Evolutionary conservation across 2,888 invertebrate species (phyloP), one percentile per base, ranked within the genome.

Genomic region (Crepidodera aurea): DNA sequence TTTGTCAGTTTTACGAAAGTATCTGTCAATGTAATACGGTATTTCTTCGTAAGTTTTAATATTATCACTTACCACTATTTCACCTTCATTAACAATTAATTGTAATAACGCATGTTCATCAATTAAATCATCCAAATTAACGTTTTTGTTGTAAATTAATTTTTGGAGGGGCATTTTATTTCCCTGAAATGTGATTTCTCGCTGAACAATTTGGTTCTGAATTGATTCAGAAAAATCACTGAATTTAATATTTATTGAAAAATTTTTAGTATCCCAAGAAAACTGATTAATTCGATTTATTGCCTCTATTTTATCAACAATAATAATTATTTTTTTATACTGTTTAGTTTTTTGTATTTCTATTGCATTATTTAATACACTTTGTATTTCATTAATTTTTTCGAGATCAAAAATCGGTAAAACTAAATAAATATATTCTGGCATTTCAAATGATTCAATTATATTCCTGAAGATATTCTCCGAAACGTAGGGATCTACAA

Each of bases 171-270:
- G 16, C n/a, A 32, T n/a, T 29, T 29, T n/a, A 10, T 29, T 18
- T 6, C 44, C 55, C 10, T 55, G 55, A 16, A 44, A 55, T 8
- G 2, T 32, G 6, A 55, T 32, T 13, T 13, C 15, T 44, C 44
- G 18, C 12, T 19, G 22, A 6, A 53, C 10, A n/a, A 53, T 39
- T 22, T 15, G 2, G 2, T 1, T 0, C 10, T 53, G 53, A 25
- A 18, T 37, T 13, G 13, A 8, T 13, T 2, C 25, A 5, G 53
- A 39, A 13, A 40, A 22, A 12, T 53, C 53, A 13, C 22, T 13
- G 13, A 53, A 53, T 25, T 48, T 10, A 10, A 48, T 27, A 32
- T 32, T 32, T n/a, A 10, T 8, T 32, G 2, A 2, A 32, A 32
- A 10, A n/a, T 2, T 32, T 10, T 4, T 32, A 32, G 8, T 7